Percentiles rank a stretch among this genome's conserved stretches.
These are phyloP conservation scores for Eurystomus glaucurus DNA, from an alignment of 2,797 vertebrate species.

Conservation along the genomic window DNA sequence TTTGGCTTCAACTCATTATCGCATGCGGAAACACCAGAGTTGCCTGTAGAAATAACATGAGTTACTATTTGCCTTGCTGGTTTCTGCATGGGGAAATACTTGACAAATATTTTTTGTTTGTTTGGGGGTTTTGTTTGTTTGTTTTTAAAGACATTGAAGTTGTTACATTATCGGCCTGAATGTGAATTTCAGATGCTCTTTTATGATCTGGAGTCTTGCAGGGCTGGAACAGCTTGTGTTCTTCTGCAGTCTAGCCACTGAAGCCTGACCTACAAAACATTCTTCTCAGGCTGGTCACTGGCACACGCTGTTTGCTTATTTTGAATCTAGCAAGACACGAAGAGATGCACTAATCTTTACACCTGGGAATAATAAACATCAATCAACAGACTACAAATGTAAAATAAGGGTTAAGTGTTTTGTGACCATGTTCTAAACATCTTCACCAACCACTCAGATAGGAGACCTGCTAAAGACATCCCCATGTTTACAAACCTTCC, in stretches of 20 bases:
- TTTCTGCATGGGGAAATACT: background rate
- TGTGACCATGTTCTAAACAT: background rate
- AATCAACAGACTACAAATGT: background rate
- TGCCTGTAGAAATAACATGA: accelerated
- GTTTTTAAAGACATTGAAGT: background rate
- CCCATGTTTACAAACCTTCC: background rate
- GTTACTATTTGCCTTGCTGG: accelerated
- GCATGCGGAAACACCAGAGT: background rate
- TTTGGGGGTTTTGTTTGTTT: background rate
- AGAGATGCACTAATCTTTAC: background rate
- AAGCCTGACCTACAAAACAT: background rate
- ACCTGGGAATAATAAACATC: background rate
- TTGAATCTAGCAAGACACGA: background rate
- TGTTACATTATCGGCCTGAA: background rate
- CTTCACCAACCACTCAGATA: background rate
- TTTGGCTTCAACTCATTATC: background rate
- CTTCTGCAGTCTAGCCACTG: background rate
- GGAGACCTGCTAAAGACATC: accelerated
- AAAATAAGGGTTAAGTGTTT: background rate
- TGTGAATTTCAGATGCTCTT: background rate
- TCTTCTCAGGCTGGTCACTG: background rate
- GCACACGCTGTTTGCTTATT: background rate
- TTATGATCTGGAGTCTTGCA: background rate
- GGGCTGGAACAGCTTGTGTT: background rate
- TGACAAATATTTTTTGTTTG: background rate